Evolutionary conservation across 2,113 vertebrate species (phyloP), one percentile per base, ranked within the genome.

Genomic region (Oophaga pumilio): DNA sequence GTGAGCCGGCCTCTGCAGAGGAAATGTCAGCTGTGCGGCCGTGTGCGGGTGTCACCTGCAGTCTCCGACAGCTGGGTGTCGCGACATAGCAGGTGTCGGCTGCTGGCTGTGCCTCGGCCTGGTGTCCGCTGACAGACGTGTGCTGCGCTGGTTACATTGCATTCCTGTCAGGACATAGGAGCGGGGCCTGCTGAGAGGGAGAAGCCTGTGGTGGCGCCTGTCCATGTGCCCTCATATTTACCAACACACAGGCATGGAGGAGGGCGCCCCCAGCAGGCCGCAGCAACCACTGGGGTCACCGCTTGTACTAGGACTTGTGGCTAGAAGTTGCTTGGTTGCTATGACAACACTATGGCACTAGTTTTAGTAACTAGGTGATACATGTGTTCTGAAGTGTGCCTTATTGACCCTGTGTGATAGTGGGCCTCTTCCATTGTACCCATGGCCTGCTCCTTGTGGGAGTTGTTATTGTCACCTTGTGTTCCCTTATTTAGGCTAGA

Each of bases 221-320:
- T 33, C 76, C 85, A 86, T 71, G 85, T 86, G 68, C 62, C 57
- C 49, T 50, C 20, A 57, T 86, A 86, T 86, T 86, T 86, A 86
- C 85, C 64, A 86, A 86, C 85, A 86, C 74, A 86, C 62, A 22
- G 15, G 28, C 11, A 68, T 64, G 85, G 85, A 57, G 85, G 60
- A 80, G 60, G 15, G 28, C 26, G 22, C 53, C 43, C 43, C 85
- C 22, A 66, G 62, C 11, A 2, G 8, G 22, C 22, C 22, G 0
- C n/a, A 66, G 22, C 62, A 66, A n/a, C 62, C 62, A n/a, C 2
- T 43, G 33, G 33, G 33, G 33, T 43, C 33, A 43, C n/a, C n/a
- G n/a, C n/a, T n/a, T n/a, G n/a, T n/a, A n/a, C 33, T 43, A 43
- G 33, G 33, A 43, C 33, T 5, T 43, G 33, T 43, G 33, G 33